Base-by-base conservation (phyloP, 2,113 vertebrate species). In the Odobenus rosmarus region DNA sequence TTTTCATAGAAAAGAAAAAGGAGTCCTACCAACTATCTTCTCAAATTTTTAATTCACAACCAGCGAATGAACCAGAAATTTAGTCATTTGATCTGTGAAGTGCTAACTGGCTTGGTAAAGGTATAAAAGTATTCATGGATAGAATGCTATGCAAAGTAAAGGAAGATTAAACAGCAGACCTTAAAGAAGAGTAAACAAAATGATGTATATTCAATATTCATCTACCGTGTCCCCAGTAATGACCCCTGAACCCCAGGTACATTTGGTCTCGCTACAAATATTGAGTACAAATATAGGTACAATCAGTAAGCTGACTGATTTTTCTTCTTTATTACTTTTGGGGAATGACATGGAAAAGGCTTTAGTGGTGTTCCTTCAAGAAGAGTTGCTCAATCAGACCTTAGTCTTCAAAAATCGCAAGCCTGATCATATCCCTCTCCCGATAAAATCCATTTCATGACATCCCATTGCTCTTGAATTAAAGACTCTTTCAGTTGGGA, bases 1-100 rank as follows among this genome's bases (percentile, higher is more conserved):
- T 80, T 92, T 95, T 91, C 24, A 59, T 59, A n/a, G 19, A 59
- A 91, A 86, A 69, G 49, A 85, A 59, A 86, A 69, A 79, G 39
- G 13, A 95, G 46, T 61, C 11, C 33, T 55, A 61, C 26, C 21
- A 72, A 59, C 26, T 39, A 10, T 64, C 72, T 61, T 87, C 53
- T 80, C 39, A 80, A 79, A 71, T 39, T 51, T 67, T 71, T 71
- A 85, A 59, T 36, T 79, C 36, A 71, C 53, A 77, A 57, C 15
- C 61, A 80, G 51, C 31, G 19, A 69, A 80, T 80, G 51, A 95
- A 13, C 24, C 53, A 84, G 61, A 86, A 87, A 61, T 46, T 67
- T 72, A 61, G 33, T 36, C 33, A 90, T 77, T 76, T 95, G 23
- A 46, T 57, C 36, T 39, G 46, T 69, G 89, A 86, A 92, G 80